Evolutionary conservation across 2,113 vertebrate species (phyloP), one percentile per base, ranked within the genome.

Genomic region (Orthonyx spaldingii): DNA sequence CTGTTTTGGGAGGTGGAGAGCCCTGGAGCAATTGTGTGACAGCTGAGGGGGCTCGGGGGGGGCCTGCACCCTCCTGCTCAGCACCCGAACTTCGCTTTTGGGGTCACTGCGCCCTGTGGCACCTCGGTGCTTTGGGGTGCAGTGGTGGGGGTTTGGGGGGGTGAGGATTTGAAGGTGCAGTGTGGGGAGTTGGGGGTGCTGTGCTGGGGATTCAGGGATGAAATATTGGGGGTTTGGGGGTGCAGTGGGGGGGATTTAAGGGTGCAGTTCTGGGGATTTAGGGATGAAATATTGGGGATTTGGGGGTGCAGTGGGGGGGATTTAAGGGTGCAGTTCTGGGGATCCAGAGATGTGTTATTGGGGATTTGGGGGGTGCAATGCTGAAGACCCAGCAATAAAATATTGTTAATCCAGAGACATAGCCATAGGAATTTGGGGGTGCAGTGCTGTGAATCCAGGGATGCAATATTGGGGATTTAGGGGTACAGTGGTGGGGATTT

Each of bases 1-100:
- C 81, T 64, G 88, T 92, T 97, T 89, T 93, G 83, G 89, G 94
- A 95, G 77, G 85, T 93, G 72, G 55, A 37, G 49, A 78, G 94
- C 53, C 93, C 49, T 37, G 71, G 80, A 94, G 93, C 14, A 20
- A 49, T 20, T 2, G 72, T 55, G 63, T 37, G 86, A 84, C 65
- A 85, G 90, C 14, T 2, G 8, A 23, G 69, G 32, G 72, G 27
- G 17, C 37, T 24, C 1, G 0, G 53, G 68, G 37, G 15, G 80
- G 47, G 57, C n/a, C 70, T 78, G 82, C 22, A 11, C 50, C 47
- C 53, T 37, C 20, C 26, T 13, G 10, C 18, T 35, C 78, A 8
- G 32, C 37, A 13, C 49, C 46, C 10, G 3, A 24, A 8, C 49
- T 59, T 46, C 12, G 2, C 16, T 37, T 47, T 22, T 7, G 69